phyloP scores from a whole-genome alignment of 2,888 invertebrate species.

The Eristalinus aeneus region DNA sequence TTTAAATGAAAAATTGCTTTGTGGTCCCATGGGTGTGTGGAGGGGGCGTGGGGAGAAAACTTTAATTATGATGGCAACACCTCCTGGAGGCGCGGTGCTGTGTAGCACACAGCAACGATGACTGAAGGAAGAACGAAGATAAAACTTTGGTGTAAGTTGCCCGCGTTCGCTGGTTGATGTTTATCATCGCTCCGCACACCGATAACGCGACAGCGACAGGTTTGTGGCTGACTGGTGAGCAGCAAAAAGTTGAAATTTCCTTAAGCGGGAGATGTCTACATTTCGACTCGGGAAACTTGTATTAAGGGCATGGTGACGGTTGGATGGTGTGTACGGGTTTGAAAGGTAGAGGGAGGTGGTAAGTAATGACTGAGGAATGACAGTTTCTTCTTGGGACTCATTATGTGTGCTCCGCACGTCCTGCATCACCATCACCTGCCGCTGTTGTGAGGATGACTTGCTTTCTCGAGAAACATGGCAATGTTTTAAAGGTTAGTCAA shows the following conservation, averaged over 20 bases:
- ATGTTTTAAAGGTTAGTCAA: too few species aligned
- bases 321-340: not conserved
- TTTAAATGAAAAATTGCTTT: constrained; percentile 54
- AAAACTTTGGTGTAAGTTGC: constrained; percentile 45
- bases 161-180: constrained; percentile 56
- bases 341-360: too few species aligned
- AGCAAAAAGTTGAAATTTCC: constrained; percentile 50
- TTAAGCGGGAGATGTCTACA: constrained; percentile 24
- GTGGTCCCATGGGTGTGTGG: not conserved
- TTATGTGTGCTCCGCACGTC: too few species aligned
- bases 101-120: not conserved
- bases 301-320: not conserved
- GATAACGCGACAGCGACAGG: constrained; percentile 45
- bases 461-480: too few species aligned
- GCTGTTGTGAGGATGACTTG: too few species aligned
- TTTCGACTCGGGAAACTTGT: constrained; percentile 21
- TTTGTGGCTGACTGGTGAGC: not conserved
- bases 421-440: too few species aligned
- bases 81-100: not conserved
- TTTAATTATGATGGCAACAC: constrained; percentile 57
- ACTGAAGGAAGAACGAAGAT: not conserved
- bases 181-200: constrained; percentile 54
- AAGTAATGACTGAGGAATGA: not conserved
- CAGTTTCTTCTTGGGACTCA: not conserved
- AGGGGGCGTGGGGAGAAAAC: constrained; percentile 15